Evolutionary conservation across 2,888 invertebrate genomes (phyloP).

Genomic region (Lochmaea crataegi): DNA sequence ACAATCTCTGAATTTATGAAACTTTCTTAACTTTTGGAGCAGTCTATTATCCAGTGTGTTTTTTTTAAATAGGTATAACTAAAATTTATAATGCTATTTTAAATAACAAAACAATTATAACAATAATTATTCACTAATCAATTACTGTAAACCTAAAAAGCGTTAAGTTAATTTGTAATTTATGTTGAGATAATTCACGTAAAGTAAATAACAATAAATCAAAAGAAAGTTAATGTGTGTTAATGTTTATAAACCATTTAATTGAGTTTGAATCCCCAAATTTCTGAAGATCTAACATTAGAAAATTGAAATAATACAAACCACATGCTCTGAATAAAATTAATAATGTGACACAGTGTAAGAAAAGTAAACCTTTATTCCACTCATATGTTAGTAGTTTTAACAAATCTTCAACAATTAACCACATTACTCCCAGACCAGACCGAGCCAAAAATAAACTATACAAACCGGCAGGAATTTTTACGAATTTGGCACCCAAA

Average conservation of each 20-base stretch:
- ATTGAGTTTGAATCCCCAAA: not conserved
- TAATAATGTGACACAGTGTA: not conserved
- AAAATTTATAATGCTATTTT: too few relatives aligned
- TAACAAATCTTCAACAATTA: slow-evolving; percentile 32
- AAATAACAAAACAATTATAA: too few relatives aligned
- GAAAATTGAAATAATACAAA: not conserved
- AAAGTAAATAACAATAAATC: too few relatives aligned
- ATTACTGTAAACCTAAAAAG: too few relatives aligned
- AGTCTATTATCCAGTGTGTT: too few relatives aligned
- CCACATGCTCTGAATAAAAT: slow-evolving; percentile 8
- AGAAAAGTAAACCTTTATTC: slow-evolving; percentile 22
- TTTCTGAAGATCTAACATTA: not conserved
- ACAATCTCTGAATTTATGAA: too few relatives aligned
- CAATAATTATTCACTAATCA: too few relatives aligned
- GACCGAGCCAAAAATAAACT: slow-evolving; percentile 20
- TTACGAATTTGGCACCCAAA: slow-evolving; percentile 31
- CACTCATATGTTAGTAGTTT: slow-evolving; percentile 24
- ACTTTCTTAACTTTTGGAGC: too few relatives aligned
- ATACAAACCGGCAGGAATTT: slow-evolving; percentile 17
- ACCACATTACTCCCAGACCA: not conserved
- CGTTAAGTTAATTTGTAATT: too few relatives aligned
- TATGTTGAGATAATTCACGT: too few relatives aligned
- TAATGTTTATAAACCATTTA: not conserved
- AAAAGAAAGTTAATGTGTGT: too few relatives aligned
- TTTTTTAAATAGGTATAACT: too few relatives aligned